phyloP scores from a whole-genome alignment of 2,797 vertebrate species.

The Sebastes diaconus region DNA sequence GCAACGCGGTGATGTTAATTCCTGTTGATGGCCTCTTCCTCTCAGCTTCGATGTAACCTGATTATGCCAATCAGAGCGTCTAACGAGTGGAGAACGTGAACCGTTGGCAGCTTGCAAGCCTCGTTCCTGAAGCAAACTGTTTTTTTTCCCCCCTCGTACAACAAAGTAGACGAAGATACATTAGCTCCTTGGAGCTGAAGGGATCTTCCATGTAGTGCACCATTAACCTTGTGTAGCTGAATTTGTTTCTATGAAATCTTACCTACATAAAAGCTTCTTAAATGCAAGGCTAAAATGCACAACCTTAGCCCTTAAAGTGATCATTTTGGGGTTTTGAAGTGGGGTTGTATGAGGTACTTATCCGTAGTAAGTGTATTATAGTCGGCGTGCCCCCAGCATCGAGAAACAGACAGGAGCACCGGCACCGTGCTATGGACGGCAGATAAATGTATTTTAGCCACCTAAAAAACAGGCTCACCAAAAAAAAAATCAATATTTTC shows the following conservation, averaged over 20 bases:
- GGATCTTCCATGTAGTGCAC: neutral
- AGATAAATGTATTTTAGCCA: too few relatives aligned
- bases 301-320: neutral
- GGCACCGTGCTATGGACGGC: too few relatives aligned
- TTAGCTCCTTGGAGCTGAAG: neutral
- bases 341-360: neutral
- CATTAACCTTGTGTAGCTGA: neutral
- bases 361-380: neutral
- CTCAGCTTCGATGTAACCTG: conserved; percentile 80
- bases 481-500: too few relatives aligned
- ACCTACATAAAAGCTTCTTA: neutral
- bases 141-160: neutral
- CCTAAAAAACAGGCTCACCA: too few relatives aligned
- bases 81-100: conserved; percentile 68
- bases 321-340: neutral
- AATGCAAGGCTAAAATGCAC: neutral
- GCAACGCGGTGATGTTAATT: conserved; percentile 75
- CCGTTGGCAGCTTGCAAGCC: conserved; percentile 43
- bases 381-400: too few relatives aligned
- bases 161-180: conserved; percentile 25
- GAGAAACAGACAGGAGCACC: too few relatives aligned
- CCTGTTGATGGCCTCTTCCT: conserved; percentile 78
- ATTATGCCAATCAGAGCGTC: conserved; percentile 86
- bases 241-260: neutral
- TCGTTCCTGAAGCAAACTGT: conserved; percentile 27